Base-by-base conservation (phyloP, 2,888 invertebrate genomes). In the Serripes groenlandicus region DNA sequence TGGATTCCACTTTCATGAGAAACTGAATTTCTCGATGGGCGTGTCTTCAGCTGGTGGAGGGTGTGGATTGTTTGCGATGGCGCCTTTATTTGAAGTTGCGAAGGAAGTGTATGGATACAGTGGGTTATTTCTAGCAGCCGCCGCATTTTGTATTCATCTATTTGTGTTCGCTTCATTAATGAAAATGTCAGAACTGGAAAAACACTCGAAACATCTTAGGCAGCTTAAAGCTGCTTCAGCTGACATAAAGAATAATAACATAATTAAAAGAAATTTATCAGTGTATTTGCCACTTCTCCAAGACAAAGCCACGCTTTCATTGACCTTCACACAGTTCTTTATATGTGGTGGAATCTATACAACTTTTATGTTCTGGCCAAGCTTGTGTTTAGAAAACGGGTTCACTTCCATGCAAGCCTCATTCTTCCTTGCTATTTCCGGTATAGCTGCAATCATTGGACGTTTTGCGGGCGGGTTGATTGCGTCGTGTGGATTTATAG, bases 51-150 rank as follows among this genome's bases (percentile, higher is more conserved):
- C 85, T 15, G 85, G 85, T 18, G 54, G 58, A 21, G 87, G 85
- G 11, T 69, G 79, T 30, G 87, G 83, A 34, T 60, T 81, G 1
- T 81, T 87, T 66, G 42, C 75, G 15, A 37, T 87, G 18, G 66
- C 85, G n/a, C 85, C 83, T 3, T 9, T 85, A 30, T 70, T 83
- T 34, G 73, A 78, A 21, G 37, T 70, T 9, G 49, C 74, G 0
- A 75, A 71, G 28, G 75, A 76, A 11, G 30, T 60, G 15, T 87
- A 78, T 30, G 75, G 81, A 7, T 78, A 74, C n/a, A 60, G 49
- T n/a, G 87, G 87, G 5, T 58, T 81, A 15, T 85, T 80, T 52
- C n/a, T 87, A 4, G 75, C 81, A 21, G 60, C 78, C 3, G 76
- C 81, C 4, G 85, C 80, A 21, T 60, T 83, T 34, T 69, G 75